phyloP scores from a whole-genome alignment of 2,888 invertebrate species.

The Tenthredo distinguenda region DNA sequence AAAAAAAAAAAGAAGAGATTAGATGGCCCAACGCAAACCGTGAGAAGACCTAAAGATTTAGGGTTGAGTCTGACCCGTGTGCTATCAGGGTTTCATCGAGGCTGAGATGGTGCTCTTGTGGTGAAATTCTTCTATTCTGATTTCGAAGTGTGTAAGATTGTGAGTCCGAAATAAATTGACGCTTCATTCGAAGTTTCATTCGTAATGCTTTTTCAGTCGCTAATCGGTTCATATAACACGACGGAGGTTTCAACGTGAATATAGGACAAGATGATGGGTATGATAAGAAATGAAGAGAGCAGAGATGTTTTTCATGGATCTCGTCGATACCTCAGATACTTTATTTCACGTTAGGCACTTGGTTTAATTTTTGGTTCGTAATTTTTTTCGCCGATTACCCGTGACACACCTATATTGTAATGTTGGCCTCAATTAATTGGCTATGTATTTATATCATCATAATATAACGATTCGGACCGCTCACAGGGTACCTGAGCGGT shows the following conservation, averaged over 20 bases:
- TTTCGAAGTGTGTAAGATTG: background rate
- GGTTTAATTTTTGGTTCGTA: background rate
- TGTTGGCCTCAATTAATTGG: no score
- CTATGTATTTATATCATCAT: background rate
- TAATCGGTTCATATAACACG: background rate
- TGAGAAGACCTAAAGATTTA: conserved; percentile 16
- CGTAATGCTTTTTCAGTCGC: background rate
- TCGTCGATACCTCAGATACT: background rate
- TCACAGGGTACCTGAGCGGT: background rate
- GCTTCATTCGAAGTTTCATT: background rate
- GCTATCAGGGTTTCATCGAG: conserved; percentile 23
- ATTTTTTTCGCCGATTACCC: background rate
- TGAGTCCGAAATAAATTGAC: background rate
- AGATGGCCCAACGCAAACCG: conserved; percentile 7
- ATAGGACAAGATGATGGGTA: background rate
- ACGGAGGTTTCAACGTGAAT: background rate
- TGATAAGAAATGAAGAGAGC: background rate
- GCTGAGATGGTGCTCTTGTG: background rate
- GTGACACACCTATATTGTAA: background rate
- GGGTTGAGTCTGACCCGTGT: conserved; percentile 10
- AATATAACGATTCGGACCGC: background rate
- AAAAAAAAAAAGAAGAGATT: background rate
- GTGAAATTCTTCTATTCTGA: background rate
- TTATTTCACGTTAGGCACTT: background rate
- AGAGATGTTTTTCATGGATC: background rate